Evolutionary conservation across 2,113 vertebrate genomes (phyloP).

Genomic region (Elephantulus edwardii): DNA sequence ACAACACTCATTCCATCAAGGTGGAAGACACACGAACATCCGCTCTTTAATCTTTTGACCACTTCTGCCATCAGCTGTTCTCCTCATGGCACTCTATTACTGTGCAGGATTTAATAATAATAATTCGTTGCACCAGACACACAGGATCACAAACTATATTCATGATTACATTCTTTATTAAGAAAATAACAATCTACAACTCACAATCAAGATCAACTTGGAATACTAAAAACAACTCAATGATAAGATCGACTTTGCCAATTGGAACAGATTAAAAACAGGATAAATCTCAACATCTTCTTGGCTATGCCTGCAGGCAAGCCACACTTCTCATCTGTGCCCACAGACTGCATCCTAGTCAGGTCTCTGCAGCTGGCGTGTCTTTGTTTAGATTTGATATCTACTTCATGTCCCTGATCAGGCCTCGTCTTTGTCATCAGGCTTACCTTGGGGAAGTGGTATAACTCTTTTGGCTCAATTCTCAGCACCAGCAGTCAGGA

Average conservation of each 20-base stretch:
- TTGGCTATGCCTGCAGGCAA: neutral
- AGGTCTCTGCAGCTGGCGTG: neutral
- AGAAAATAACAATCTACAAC: neutral
- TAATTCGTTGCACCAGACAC: neutral
- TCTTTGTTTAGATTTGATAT: too few relatives aligned
- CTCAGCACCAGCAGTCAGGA: too few relatives aligned
- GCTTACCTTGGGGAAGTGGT: neutral
- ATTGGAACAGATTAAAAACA: neutral
- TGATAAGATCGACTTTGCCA: neutral
- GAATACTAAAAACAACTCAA: neutral
- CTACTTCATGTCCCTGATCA: neutral
- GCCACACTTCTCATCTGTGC: neutral
- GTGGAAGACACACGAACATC: neutral
- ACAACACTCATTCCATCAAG: neutral
- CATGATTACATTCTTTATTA: neutral
- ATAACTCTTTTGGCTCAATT: neutral
- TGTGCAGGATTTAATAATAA: neutral
- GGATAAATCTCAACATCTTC: neutral
- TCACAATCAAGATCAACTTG: neutral
- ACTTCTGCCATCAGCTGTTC: neutral
- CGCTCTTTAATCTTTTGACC: neutral
- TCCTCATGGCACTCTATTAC: neutral
- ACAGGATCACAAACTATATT: neutral
- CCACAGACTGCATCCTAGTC: neutral
- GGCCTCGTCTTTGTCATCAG: too few relatives aligned